A percentile compares a stretch with the other conserved stretches of the same genome.
Evolutionary conservation across 2,888 invertebrate species (phyloP).

Genomic region (Phortica okadai): DNA sequence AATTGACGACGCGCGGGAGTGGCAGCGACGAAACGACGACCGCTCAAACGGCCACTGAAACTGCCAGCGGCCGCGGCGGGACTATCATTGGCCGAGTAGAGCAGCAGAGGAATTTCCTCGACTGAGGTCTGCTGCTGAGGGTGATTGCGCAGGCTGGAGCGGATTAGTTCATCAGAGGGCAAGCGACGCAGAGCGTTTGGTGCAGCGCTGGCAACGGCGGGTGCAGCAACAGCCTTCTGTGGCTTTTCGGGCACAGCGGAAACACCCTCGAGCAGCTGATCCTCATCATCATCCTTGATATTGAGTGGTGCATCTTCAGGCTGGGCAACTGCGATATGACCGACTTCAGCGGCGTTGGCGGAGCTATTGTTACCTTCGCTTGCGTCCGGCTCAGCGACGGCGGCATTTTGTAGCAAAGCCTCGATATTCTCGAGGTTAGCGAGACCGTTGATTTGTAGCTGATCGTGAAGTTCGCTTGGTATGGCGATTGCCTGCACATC

Average conservation of each 20-base stretch:
- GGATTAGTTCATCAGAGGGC: slow-evolving; percentile 57
- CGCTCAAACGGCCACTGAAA: slow-evolving; percentile 47
- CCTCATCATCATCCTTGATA: slow-evolving; percentile 66
- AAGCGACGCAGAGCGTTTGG: slow-evolving; percentile 53
- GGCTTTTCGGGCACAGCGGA: slow-evolving; percentile 32
- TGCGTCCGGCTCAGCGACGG: slow-evolving; percentile 47
- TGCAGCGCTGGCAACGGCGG: slow-evolving; percentile 16
- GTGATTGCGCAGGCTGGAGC: slow-evolving; percentile 53
- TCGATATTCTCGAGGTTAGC: slow-evolving; percentile 68
- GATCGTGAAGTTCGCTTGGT: slow-evolving; percentile 69
- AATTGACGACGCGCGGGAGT: slow-evolving; percentile 59
- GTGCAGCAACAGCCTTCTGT: slow-evolving; percentile 15
- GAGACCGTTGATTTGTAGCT: slow-evolving; percentile 65
- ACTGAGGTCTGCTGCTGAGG: slow-evolving; percentile 60
- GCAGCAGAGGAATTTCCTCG: slow-evolving; percentile 68
- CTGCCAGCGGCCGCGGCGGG: slow-evolving; percentile 18
- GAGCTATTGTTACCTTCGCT: slow-evolving; percentile 44
- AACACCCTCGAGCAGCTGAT: slow-evolving; percentile 59
- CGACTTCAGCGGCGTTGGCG: slow-evolving; percentile 41
- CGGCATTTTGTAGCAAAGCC: slow-evolving; percentile 59
- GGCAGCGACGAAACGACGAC: slow-evolving; percentile 63
- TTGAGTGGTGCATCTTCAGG: slow-evolving; percentile 64
- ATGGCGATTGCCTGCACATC: slow-evolving; percentile 73
- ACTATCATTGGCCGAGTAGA: slow-evolving; percentile 68
- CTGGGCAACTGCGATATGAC: slow-evolving; percentile 61